Evolutionary conservation across 2,888 invertebrate genomes (phyloP).

Genomic region (Hoplodrina ambigua): DNA sequence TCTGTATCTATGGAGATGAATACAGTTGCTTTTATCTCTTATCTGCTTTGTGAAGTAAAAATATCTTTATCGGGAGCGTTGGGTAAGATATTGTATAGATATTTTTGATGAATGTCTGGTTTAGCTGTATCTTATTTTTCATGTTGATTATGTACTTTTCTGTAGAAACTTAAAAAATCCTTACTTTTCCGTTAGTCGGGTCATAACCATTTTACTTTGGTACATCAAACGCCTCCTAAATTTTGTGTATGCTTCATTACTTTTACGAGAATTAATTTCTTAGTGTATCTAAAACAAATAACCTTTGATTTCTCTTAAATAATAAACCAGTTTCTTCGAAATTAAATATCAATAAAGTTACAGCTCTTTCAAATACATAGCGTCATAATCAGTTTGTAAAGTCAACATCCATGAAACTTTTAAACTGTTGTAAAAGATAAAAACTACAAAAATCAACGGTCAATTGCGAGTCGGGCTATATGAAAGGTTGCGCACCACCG

Average conservation of each 20-base stretch:
- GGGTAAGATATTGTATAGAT: slow-evolving; percentile 15
- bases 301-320: too few relatives aligned
- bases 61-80: slow-evolving; percentile 12
- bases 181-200: too few relatives aligned
- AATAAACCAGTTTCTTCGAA: too few relatives aligned
- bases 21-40: slow-evolving; percentile 24
- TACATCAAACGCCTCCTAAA: too few relatives aligned
- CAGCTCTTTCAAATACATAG: background rate
- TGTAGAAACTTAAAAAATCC: too few relatives aligned
- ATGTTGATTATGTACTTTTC: background rate
- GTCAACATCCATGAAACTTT: background rate
- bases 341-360: background rate
- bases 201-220: too few relatives aligned
- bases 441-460: background rate
- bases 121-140: slow-evolving; percentile 1
- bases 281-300: too few relatives aligned
- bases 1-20: slow-evolving; percentile 16
- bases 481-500: too few relatives aligned
- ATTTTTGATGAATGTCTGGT: slow-evolving; percentile 23
- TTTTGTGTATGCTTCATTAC: too few relatives aligned
- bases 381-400: background rate
- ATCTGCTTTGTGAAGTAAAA: slow-evolving; percentile 21
- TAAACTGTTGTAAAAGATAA: background rate
- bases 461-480: too few relatives aligned
- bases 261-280: too few relatives aligned